Evolutionary conservation across 1,140 invertebrate genomes (phyloP), one percentile per base, ranked within the genome.

Genomic region (Brachionus plicatilis): DNA sequence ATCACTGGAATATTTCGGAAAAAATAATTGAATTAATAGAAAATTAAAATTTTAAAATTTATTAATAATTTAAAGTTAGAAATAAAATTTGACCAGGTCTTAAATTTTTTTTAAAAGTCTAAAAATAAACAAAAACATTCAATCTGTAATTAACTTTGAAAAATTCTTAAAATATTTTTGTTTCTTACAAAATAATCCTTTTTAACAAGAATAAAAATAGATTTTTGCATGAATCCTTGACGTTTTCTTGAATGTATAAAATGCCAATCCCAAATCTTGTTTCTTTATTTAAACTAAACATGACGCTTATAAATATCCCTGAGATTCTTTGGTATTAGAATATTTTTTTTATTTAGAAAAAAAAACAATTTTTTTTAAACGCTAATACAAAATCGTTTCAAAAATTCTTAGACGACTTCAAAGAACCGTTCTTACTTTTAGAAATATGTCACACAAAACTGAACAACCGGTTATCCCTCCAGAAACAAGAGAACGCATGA

Each of bases 1-100:
- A 24, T 88, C 89, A 24, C 88, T 89, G 72, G 87, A 89, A 84
- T 90, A 90, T 85, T 90, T 90, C 86, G 86, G 87, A 11, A 89
- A 89, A 87, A 86, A 87, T 20, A 88, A 89, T 12, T 47, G 43
- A 33, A 41, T 7, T 14, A n/a, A 79, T 53, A 14, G 33, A 37
- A 37, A 2, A 76, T 45, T 20, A 45, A 17, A 70, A 75, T 29
- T 37, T 37, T 8, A 72, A 20, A 47, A 43, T 68, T 33, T 68
- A 68, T 33, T 68, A 68, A 68, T 14, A 33, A 12, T 33, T 68
- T 37, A 68, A 11, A 33, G 4, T 33, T 68, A 41, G 29, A 37
- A 68, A 33, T 33, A 60, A 60, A 60, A 60, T 20, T 60, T 24
- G 20, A 56, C 53, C 12, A 56, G 17, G 17, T 53, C 47, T 53